Evolutionary conservation across 2,888 invertebrate genomes (phyloP).

Genomic region (Anticlea derivata): DNA sequence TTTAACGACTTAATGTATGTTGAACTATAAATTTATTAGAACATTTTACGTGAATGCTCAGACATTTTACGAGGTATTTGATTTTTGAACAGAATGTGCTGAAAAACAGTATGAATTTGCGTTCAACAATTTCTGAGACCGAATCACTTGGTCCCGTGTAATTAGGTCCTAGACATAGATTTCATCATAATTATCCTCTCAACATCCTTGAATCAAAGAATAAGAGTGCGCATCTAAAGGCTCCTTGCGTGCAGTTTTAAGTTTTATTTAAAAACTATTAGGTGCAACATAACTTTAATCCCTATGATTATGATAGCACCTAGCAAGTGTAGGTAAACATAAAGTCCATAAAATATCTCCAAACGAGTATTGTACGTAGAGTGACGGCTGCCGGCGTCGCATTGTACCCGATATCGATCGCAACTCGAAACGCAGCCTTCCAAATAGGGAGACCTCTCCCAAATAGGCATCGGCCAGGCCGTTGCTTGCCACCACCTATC

Average conservation of each 20-base stretch:
- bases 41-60: slow-evolving; percentile 68
- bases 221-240: no score
- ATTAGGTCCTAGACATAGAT: no score
- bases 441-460: slow-evolving; percentile 76
- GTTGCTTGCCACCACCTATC: slow-evolving; percentile 56
- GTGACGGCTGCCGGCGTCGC: slow-evolving; percentile 64
- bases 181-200: no score
- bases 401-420: slow-evolving; percentile 69
- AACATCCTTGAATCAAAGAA: no score
- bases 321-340: slow-evolving; percentile 8
- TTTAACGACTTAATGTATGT: slow-evolving; percentile 64
- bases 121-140: no score
- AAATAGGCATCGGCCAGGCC: slow-evolving; percentile 73
- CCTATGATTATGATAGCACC: neutral
- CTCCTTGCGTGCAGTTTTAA: no score
- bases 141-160: slow-evolving; percentile 49
- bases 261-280: no score
- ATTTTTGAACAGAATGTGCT: slow-evolving; percentile 67
- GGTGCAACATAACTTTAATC: neutral
- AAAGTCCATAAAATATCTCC: slow-evolving; percentile 47
- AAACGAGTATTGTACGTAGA: slow-evolving; percentile 56
- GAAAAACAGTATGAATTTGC: no score
- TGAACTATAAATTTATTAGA: slow-evolving; percentile 66
- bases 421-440: slow-evolving; percentile 77
- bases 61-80: slow-evolving; percentile 75